These are phyloP conservation scores for Limnephilus rhombicus DNA, from an alignment of 2,888 invertebrate genomes.

Conservation along the genomic window DNA sequence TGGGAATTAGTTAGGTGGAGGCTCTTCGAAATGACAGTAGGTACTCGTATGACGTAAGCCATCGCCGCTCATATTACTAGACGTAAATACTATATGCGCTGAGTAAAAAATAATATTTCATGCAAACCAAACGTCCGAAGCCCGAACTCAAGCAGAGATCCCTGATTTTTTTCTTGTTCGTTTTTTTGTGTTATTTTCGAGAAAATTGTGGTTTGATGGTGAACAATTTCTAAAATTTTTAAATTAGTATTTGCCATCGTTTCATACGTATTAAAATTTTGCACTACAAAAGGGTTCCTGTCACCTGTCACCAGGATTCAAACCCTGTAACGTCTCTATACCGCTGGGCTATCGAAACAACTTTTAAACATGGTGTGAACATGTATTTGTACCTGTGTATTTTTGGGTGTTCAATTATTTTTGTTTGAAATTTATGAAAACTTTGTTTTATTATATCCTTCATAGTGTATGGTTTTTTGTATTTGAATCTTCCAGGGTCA, in stretches of 20 bases:
- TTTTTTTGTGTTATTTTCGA: neutral
- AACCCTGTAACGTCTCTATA: neutral
- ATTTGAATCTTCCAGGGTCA: too few relatives aligned
- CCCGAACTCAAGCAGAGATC: neutral
- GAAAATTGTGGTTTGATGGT: neutral
- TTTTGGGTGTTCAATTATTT: too few relatives aligned
- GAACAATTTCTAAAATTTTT: neutral
- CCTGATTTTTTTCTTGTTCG: neutral
- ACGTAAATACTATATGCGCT: neutral
- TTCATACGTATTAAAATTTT: neutral
- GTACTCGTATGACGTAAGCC: conserved; percentile 16
- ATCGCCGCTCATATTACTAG: neutral
- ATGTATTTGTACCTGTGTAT: neutral
- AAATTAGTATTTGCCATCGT: too few relatives aligned
- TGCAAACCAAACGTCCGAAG: neutral
- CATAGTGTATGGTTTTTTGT: too few relatives aligned
- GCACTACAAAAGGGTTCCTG: neutral
- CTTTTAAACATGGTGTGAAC: neutral
- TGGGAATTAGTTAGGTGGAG: neutral
- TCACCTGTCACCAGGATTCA: neutral
- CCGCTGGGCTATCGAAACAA: neutral
- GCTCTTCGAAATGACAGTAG: neutral
- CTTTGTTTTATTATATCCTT: too few relatives aligned
- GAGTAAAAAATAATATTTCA: neutral
- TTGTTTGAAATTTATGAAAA: too few relatives aligned